Evolutionary conservation across 2,888 invertebrate genomes (phyloP), one percentile per base, ranked within the genome.

Genomic region (Parasteatoda lunata): DNA sequence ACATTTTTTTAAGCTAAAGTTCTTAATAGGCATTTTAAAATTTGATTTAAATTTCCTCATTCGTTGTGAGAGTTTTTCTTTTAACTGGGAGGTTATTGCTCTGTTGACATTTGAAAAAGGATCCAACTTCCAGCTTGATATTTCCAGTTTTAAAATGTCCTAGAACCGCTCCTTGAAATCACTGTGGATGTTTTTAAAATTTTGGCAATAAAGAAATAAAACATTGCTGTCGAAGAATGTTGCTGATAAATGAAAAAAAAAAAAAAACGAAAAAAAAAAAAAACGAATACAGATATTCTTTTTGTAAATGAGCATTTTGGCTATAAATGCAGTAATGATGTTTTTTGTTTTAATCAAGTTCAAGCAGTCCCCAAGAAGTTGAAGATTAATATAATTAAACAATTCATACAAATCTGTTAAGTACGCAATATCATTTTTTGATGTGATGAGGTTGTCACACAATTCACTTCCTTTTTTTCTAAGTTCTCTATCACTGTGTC

Each of bases 11-110:
- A 64, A n/a, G 66, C 65, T n/a, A 65, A 66, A 76, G 59, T 48
- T 76, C 65, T 76, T 76, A 13, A 59, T 65, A 78, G 77, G 68
- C 52, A 77, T 51, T 45, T n/a, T 70, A 54, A 54, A 69, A 78
- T 78, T 78, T 78, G 70, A 70, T 45, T 78, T n/a, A 47, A 69
- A 78, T 54, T 54, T 69, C 68, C 59, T 69, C 69, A 69, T 69
- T 78, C 70, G 51, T 69, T 30, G 70, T 69, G 47, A 78, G 54
- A 77, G 54, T 54, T 66, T n/a, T 49, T 69, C 54, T 73, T 73
- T 54, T 73, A 54, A 73, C 4, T 73, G 52, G 30, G 72, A 73
- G 65, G 51, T 66, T 77, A 15, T 15, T 65, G 77, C 71, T 71
- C 13, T 71, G 48, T 71, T 48, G 48, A 49, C 66, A 49, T 66